phyloP scores from a whole-genome alignment of 1,140 invertebrate genomes.

The Oreohelix idahoensis region DNA sequence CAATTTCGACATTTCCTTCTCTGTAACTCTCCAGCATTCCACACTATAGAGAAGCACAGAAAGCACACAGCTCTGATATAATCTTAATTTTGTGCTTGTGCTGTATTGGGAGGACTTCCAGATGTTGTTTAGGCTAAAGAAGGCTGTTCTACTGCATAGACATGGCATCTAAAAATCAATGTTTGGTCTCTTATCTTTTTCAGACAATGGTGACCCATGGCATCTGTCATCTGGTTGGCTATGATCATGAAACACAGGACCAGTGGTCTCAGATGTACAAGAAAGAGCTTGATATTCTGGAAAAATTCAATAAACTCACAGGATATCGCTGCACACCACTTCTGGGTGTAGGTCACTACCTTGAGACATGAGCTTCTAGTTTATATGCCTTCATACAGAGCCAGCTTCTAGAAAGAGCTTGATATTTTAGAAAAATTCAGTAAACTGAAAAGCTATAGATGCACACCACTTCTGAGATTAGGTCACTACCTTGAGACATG shows the following conservation, averaged over 20 bases:
- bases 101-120: no score
- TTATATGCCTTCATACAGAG: no score
- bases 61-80: no score
- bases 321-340: slow-evolving; percentile 51
- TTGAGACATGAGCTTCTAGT: neutral
- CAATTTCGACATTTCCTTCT: no score
- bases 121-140: no score
- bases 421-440: slow-evolving; percentile 51
- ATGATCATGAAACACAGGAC: slow-evolving; percentile 55
- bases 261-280: slow-evolving; percentile 52
- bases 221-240: slow-evolving; percentile 56
- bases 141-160: no score
- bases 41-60: no score
- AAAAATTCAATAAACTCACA: slow-evolving; percentile 51
- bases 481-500: slow-evolving; percentile 43
- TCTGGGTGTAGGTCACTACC: slow-evolving; percentile 49
- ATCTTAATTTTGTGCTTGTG: no score
- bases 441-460: slow-evolving; percentile 47
- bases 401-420: no score
- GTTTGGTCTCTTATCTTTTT: slow-evolving; percentile 26
- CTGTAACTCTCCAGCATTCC: no score
- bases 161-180: neutral
- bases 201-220: slow-evolving; percentile 57
- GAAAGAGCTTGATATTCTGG: slow-evolving; percentile 48
- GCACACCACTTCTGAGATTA: slow-evolving; percentile 48